Evolutionary conservation across 2,797 vertebrate species (phyloP), one percentile per base, ranked within the genome.

Genomic region (Tamandua tetradactyla): DNA sequence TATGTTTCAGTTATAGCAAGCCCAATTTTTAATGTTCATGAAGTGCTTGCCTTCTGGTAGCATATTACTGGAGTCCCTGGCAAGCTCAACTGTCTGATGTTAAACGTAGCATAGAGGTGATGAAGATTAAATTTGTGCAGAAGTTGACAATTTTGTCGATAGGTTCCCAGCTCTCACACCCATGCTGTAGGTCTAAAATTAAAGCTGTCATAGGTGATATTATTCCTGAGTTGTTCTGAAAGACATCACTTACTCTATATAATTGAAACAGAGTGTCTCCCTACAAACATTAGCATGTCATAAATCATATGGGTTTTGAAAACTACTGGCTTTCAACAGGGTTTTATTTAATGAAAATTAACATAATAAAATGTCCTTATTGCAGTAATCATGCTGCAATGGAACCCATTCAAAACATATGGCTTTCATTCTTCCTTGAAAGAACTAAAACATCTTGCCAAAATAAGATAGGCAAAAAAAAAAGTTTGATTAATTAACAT

Each of bases 301-400:
- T 96, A 96, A 98, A 98, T 98, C 97, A 98, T 95, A 96, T 95
- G 97, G 97, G 91, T 96, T 94, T 98, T 98, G 94, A 97, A 98
- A 97, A 97, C 97, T 98, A 98, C 98, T 98, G 96, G 95, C 97
- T 98, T 98, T 98, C 98, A 98, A 97, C 97, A 96, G 94, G 94
- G 96, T 97, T 98, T 98, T 98, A 97, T 96, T 98, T 98, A 98
- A 98, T 98, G 97, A 97, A 98, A 98, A 98, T 98, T 97, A 98
- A 96, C 97, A 98, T 97, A 98, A 98, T 98, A 97, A 97, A 97
- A 97, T 97, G 96, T 97, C 96, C 97, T 96, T 96, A 96, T 97
- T 93, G 96, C 83, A 89, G 47, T 96, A 96, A 97, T 96, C 94
- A 94, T 97, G 89, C 95, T 97, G 95, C 92, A 94, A 20, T 94